Base-by-base conservation (phyloP, 1,140 invertebrate genomes). In the Drosophila sproati region DNA sequence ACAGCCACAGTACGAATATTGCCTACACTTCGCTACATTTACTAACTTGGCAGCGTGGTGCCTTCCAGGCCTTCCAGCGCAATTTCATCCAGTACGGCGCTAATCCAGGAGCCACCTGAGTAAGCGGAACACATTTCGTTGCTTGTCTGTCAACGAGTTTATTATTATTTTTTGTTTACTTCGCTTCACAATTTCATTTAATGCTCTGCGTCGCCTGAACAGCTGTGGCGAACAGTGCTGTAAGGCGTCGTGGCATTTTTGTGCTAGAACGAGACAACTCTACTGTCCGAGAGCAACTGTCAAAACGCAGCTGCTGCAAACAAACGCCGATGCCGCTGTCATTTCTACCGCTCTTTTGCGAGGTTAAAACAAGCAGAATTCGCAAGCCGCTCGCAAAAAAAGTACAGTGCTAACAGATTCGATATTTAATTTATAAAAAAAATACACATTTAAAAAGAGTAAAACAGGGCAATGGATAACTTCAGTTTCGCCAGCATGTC, bases 41-140 rank as follows among this genome's bases (percentile, higher is more conserved):
- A 75, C 77, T 91, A 79, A 95, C 95, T 95, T 93, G 96, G 93
- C 45, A 96, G 78, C 50, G 96, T 97, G 47, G 96, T 96, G 43
- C 97, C 97, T 93, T 97, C 96, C 29, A 97, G 92, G 2, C 96
- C 97, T 93, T 97, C 97, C 3, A 97, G 93, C 3, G 95, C 95
- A 76, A 97, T 94, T 93, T 98, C 97, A 85, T 97, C 96, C 50
- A 95, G 77, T 29, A 92, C 60, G 3, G 85, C 85, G 5, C 12
- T 67, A 8, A 80, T 80, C 85, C 85, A 88, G 5, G 85, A 88
- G 5, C 85, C 85, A 7, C 64, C 52, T 2, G 74, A 35, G n/a
- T 31, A n/a, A 6, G 43, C 8, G 7, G 52, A 32, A 62, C 41
- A 74, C 72, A 70, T 70, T 57, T 62, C 41, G 5, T 5, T n/a